Base-by-base conservation (phyloP, 2,888 invertebrate genomes). In the Margaritifera margaritifera region DNA sequence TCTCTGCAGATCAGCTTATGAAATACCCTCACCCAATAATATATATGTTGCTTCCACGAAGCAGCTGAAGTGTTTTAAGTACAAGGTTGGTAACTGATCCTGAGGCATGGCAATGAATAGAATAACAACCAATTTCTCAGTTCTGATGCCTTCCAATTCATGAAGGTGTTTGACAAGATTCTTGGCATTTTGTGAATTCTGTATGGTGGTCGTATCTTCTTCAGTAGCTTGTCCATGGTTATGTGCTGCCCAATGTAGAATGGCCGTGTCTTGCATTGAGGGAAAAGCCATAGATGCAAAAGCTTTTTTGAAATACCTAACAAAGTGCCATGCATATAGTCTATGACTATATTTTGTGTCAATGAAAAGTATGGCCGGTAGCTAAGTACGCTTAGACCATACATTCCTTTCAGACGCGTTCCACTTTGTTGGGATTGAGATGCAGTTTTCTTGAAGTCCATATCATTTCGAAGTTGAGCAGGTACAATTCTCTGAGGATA, bases 61-160 rank as follows among this genome's bases (percentile, higher is more conserved):
- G n/a, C n/a, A n/a, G n/a, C n/a, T n/a, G n/a, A n/a, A n/a, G n/a
- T n/a, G n/a, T n/a, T n/a, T n/a, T 64, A 76, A 42, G 53, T 68
- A 71, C 27, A 62, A 24, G 42, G 66, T 66, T 66, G 65, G 66
- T 18, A 76, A 60, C 8, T 27, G 15, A 24, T 62, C 68, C 5
- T 42, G 15, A 76, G 52, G 54, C 69, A 69, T n/a, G 74, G 76
- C 6, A 74, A 20, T 22, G 71, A 61, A 56, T 74, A 76, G 52
- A 71, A 76, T 27, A 76, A 27, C n/a, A 76, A 56, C 76, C 73
- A 73, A 24, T 56, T 61, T 24, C 72, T 53, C 11, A 70, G 52
- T 53, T 77, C 77, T 51, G 77, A 74, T 20, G 76, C 74, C 50
- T 74, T 77, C 74, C 70, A 74, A 64, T 74, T 68, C 20, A 62